A percentile compares a stretch with the other conserved stretches of the same genome.
These are phyloP conservation scores for Mechanitis mazaeus DNA, from an alignment of 2,888 invertebrate genomes.

Conservation along the genomic window DNA sequence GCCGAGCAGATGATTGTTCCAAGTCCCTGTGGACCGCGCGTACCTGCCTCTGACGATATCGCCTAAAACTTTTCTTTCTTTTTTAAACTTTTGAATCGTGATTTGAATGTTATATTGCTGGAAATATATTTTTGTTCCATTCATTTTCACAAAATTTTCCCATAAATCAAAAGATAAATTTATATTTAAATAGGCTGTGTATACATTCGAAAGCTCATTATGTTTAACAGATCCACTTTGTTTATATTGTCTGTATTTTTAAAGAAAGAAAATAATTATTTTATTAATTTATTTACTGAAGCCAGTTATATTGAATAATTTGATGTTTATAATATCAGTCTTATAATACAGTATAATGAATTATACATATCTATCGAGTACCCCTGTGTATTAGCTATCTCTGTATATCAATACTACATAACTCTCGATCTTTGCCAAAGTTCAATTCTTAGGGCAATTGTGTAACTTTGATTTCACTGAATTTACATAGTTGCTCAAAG, in stretches of 20 bases:
- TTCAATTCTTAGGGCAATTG: slow-evolving; percentile 2
- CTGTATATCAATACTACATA: too few species aligned
- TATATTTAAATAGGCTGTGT: background rate
- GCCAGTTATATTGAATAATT: too few species aligned
- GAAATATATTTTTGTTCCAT: background rate
- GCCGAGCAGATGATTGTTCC: slow-evolving; percentile 46
- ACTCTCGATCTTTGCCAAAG: too few species aligned
- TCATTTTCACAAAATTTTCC: background rate
- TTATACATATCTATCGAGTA: background rate
- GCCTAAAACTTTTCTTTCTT: background rate
- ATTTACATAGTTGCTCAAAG: slow-evolving; percentile 15
- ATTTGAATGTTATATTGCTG: background rate
- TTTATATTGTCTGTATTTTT: background rate
- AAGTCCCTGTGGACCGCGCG: slow-evolving; percentile 38
- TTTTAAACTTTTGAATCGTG: background rate
- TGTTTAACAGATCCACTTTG: too few species aligned
- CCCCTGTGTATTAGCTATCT: too few species aligned
- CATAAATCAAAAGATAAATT: background rate
- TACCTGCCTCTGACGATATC: slow-evolving; percentile 14
- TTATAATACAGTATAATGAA: background rate
- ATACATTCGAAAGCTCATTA: too few species aligned
- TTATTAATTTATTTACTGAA: too few species aligned
- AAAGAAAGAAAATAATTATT: too few species aligned
- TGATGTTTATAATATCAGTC: background rate
- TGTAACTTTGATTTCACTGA: slow-evolving; percentile 13